Conservation (phyloP, 2,113 vertebrate species). For the Platichthys flesus region DNA sequence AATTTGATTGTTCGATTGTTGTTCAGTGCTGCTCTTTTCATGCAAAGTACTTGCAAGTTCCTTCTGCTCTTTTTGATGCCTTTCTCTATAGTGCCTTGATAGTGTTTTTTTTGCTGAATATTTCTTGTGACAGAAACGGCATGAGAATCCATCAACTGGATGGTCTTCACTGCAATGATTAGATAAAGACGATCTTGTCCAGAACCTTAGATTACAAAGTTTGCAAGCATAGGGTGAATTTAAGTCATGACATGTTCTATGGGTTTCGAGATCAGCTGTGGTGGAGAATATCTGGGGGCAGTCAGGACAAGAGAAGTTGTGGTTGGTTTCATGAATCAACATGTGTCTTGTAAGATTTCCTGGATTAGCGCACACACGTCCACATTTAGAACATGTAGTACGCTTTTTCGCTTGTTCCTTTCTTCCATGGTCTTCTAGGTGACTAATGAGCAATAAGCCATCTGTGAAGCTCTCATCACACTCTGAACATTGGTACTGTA, state of each 20-base stretch:
- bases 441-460: slow-evolving; percentile 83
- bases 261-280: slow-evolving; percentile 70
- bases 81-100: slow-evolving; percentile 68
- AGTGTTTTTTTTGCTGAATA: slow-evolving; percentile 75
- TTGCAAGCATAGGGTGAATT: slow-evolving; percentile 73
- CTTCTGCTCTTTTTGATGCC: slow-evolving; percentile 62
- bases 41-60: neutral
- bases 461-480: slow-evolving; percentile 83
- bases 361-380: slow-evolving; percentile 55
- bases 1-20: slow-evolving; percentile 44
- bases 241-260: slow-evolving; percentile 73
- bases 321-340: slow-evolving; percentile 55
- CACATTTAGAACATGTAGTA: slow-evolving; percentile 72
- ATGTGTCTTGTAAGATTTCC: slow-evolving; percentile 74
- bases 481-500: slow-evolving; percentile 84
- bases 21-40: slow-evolving; percentile 14
- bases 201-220: slow-evolving; percentile 71
- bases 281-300: slow-evolving; percentile 63
- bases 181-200: slow-evolving; percentile 63
- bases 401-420: slow-evolving; percentile 70
- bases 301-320: slow-evolving; percentile 57
- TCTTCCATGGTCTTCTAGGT: slow-evolving; percentile 83
- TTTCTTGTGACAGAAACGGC: slow-evolving; percentile 73
- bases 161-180: slow-evolving; percentile 69
- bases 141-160: slow-evolving; percentile 58